phyloP scores from a whole-genome alignment of 2,888 invertebrate genomes.

The Leptogaster cylindrica region DNA sequence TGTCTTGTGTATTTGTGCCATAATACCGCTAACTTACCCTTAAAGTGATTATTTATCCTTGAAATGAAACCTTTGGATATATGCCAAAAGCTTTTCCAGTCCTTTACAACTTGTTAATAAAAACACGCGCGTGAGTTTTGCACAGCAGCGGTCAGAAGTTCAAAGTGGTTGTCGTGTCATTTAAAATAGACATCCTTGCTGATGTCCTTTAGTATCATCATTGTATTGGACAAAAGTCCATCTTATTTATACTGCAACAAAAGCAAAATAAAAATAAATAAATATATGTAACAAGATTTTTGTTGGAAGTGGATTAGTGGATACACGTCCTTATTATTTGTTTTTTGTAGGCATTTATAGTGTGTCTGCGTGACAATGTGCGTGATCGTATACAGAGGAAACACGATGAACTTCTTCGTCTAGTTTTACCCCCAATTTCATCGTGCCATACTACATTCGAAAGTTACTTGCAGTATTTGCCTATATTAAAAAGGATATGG shows the following conservation, averaged over 20 bases:
- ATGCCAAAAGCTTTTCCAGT: conserved; percentile 28
- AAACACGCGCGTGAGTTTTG: conserved; percentile 35
- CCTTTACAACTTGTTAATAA: conserved; percentile 40
- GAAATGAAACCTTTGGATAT: conserved; percentile 31
- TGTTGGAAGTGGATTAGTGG: conserved; percentile 7
- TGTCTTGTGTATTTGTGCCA: conserved; percentile 18
- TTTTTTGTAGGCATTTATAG: not conserved
- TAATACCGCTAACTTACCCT: conserved; percentile 16
- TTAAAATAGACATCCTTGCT: conserved; percentile 9
- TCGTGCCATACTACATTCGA: conserved; percentile 7
- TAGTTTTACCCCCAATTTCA: not conserved
- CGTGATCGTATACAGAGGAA: conserved; percentile 3
- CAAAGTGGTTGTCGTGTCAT: conserved; percentile 25
- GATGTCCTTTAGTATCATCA: conserved; percentile 32
- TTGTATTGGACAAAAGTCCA: conserved; percentile 21
- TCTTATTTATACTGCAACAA: conserved; percentile 16
- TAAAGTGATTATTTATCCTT: conserved; percentile 39
- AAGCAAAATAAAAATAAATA: conserved; percentile 9
- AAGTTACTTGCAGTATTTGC: conserved; percentile 32
- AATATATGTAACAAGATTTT: no score
- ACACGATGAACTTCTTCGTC: not conserved
- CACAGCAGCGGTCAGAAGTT: conserved; percentile 27
- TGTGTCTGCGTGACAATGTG: conserved; percentile 1
- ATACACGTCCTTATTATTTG: not conserved
- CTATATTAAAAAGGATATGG: conserved; percentile 33